Conservation (phyloP, 2,113 vertebrate genomes). For the Pao palembangensis region DNA sequence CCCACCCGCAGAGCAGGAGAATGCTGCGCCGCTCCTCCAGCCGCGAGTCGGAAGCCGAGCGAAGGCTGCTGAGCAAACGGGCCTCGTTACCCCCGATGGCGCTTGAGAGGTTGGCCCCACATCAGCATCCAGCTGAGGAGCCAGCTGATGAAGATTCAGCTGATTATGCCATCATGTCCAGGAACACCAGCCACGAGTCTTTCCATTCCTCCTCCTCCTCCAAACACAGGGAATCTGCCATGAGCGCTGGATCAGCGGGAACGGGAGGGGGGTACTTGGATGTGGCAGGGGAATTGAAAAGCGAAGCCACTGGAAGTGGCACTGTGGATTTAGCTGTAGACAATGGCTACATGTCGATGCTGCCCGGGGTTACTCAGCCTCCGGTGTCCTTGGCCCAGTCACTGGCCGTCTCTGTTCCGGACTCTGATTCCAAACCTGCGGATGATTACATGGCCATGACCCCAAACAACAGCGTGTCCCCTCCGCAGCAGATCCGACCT, state of each 20-base stretch:
- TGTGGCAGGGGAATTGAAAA: slow-evolving; percentile 64
- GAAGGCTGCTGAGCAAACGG: slow-evolving; percentile 69
- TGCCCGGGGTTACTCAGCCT: slow-evolving; percentile 72
- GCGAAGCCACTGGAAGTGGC: slow-evolving; percentile 37
- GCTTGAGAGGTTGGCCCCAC: slow-evolving; percentile 67
- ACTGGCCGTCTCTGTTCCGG: slow-evolving; percentile 60
- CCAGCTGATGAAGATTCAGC: slow-evolving; percentile 63
- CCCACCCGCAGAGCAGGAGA: slow-evolving; percentile 60
- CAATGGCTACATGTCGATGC: slow-evolving; percentile 78
- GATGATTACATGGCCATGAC: slow-evolving; percentile 81
- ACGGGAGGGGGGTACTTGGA: slow-evolving; percentile 68
- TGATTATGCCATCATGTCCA: slow-evolving; percentile 69
- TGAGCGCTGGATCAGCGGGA: slow-evolving; percentile 31
- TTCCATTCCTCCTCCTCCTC: slow-evolving; percentile 55
- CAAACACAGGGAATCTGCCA: slow-evolving; percentile 42
- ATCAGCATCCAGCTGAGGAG: slow-evolving; percentile 46
- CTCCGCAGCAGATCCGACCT: slow-evolving; percentile 71
- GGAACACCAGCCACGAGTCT: slow-evolving; percentile 69
- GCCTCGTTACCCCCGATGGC: slow-evolving; percentile 77
- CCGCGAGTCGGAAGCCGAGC: slow-evolving; percentile 71
- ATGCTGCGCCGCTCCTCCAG: slow-evolving; percentile 74
- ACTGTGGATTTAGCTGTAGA: slow-evolving; percentile 58
- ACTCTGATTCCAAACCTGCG: slow-evolving; percentile 61
- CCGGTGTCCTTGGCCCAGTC: slow-evolving; percentile 64
- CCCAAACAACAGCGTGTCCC: slow-evolving; percentile 75